Conservation (phyloP, 2,888 invertebrate genomes). For the Orchestes rusci region DNA sequence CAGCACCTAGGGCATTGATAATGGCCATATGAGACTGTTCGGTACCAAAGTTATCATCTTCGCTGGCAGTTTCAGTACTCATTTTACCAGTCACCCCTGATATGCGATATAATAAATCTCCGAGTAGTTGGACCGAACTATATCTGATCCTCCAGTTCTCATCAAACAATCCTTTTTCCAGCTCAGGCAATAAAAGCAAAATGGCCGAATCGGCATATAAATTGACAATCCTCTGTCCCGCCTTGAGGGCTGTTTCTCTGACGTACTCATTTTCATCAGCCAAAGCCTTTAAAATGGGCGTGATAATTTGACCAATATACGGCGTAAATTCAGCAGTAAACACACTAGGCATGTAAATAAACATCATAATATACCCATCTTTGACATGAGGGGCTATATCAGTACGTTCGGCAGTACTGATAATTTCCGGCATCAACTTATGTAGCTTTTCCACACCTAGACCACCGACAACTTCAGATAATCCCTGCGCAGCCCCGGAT, state of each 20-base stretch:
- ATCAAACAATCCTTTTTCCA: constrained; percentile 91
- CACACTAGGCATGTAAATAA: constrained; percentile 97
- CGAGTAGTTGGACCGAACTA: constrained; percentile 86
- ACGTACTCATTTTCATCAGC: constrained; percentile 99
- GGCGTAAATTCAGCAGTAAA: constrained; percentile 93
- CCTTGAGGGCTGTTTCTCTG: constrained; percentile 91
- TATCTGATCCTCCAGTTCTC: constrained; percentile 98
- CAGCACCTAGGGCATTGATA: constrained; percentile 73
- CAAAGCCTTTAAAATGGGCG: constrained; percentile 91
- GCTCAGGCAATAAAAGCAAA: constrained; percentile 82
- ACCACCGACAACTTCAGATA: constrained; percentile 96
- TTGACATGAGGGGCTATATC: constrained; percentile 96
- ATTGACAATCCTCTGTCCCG: constrained; percentile 94
- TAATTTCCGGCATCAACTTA: constrained; percentile 96
- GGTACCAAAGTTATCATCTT: constrained; percentile 99
- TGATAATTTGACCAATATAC: constrained; percentile 87
- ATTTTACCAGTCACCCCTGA: constrained; percentile 98
- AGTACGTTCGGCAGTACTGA: constrained; percentile 84
- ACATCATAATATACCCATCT: constrained; percentile 99
- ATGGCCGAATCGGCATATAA: constrained; percentile 95
- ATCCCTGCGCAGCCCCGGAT: constrained; percentile 82
- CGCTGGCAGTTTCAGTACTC: constrained; percentile 96
- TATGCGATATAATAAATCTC: constrained; percentile 91
- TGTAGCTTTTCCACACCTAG: constrained; percentile 82
- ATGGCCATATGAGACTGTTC: constrained; percentile 92